phyloP scores from a whole-genome alignment of 2,888 invertebrate genomes.

The Drosophila paranaensis region DNA sequence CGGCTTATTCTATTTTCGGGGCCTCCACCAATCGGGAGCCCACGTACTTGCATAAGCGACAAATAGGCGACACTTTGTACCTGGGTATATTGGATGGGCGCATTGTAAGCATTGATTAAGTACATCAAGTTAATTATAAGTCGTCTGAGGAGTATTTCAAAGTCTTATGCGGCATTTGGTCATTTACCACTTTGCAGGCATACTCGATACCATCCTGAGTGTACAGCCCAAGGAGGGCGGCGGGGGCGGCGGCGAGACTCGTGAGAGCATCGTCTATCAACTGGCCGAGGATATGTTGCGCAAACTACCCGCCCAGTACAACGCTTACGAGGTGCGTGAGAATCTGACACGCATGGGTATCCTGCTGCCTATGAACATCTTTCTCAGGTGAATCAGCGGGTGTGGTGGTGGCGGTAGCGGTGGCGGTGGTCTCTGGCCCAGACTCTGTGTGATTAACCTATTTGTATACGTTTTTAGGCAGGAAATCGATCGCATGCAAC shows the following conservation, averaged over 20 bases:
- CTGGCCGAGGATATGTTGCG: conserved; percentile 96
- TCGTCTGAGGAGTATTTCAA: background rate
- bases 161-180: too few relatives aligned
- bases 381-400: conserved; percentile 87
- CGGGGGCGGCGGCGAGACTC: conserved; percentile 94
- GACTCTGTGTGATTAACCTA: conserved; percentile 12
- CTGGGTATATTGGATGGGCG: too few relatives aligned
- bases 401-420: too few relatives aligned
- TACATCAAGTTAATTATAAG: background rate
- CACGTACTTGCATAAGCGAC: conserved; percentile 53
- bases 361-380: conserved; percentile 97
- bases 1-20: conserved; percentile 21
- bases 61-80: conserved; percentile 14
- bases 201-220: conserved; percentile 96
- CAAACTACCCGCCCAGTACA: conserved; percentile 93
- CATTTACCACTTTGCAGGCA: conserved; percentile 85
- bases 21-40: conserved; percentile 25
- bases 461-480: conserved; percentile 85
- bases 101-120: too few relatives aligned
- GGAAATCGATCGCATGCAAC: conserved; percentile 93
- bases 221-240: conserved; percentile 99
- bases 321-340: conserved; percentile 95
- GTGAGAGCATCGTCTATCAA: conserved; percentile 96
- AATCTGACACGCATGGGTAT: conserved; percentile 96
- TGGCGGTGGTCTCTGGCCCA: background rate